A percentile compares a stretch with the other conserved stretches of the same genome.
Conservation (phyloP, 2,113 vertebrate genomes). For the Cervus canadensis region DNA sequence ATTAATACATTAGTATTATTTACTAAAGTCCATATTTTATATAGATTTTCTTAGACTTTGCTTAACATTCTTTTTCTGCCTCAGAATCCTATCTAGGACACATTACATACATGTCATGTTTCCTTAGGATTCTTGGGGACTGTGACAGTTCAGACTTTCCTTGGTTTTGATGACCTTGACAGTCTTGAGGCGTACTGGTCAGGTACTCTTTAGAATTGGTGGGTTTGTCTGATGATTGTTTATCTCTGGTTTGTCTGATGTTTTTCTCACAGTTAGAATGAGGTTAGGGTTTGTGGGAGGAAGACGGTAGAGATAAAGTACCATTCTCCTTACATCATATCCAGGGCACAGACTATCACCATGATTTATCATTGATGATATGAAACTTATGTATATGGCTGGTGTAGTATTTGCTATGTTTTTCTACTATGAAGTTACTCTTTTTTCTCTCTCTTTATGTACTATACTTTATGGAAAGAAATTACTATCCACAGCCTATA, state of each 20-base stretch:
- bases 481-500: neutral
- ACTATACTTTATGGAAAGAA: neutral
- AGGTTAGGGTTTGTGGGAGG: neutral
- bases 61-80: neutral
- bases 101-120: neutral
- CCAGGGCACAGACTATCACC: neutral
- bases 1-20: neutral
- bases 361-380: neutral
- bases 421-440: neutral
- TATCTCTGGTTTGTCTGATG: neutral
- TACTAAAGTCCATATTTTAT: neutral
- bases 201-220: neutral
- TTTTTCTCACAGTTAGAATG: neutral
- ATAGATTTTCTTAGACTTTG: neutral
- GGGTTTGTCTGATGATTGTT: neutral
- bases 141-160: neutral
- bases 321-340: neutral
- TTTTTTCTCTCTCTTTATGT: neutral
- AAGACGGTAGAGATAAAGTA: neutral
- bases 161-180: neutral
- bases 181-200: neutral
- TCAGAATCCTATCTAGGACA: neutral
- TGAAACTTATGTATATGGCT: neutral
- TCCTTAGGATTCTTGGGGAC: neutral
- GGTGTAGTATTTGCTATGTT: neutral